phyloP scores from a whole-genome alignment of 2,113 vertebrate genomes.

The Rallus limicola region DNA sequence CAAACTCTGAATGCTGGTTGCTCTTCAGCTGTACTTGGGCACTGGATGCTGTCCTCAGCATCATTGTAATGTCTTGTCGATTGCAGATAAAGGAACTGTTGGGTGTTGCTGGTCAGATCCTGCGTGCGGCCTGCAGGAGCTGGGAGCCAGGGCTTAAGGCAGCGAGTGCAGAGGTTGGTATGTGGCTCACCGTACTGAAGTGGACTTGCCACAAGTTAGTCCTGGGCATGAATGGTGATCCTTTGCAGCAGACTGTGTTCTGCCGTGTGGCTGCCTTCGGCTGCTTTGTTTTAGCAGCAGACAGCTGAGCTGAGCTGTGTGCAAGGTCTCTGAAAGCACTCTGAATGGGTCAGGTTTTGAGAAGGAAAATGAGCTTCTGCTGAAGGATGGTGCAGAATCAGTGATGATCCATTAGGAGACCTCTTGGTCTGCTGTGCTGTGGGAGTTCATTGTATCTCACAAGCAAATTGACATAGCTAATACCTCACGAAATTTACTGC shows the following conservation, averaged over 20 bases:
- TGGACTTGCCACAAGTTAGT: not conserved
- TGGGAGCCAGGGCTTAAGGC: not conserved
- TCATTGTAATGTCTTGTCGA: not conserved
- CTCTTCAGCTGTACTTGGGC: not conserved
- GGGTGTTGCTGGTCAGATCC: not conserved
- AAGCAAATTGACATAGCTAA: not conserved
- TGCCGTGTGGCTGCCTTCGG: accelerated
- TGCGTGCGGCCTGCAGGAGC: not conserved
- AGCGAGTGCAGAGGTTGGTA: not conserved
- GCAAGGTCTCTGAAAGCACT: too few relatives aligned
- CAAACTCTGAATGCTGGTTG: not conserved
- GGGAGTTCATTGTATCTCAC: not conserved
- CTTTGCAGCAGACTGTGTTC: not conserved
- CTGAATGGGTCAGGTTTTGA: not conserved
- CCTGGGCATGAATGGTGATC: accelerated
- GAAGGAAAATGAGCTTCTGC: not conserved
- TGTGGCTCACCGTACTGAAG: not conserved
- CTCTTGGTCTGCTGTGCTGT: not conserved
- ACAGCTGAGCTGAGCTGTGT: not conserved
- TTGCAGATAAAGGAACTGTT: not conserved
- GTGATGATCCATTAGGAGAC: not conserved
- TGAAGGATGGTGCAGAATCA: not conserved
- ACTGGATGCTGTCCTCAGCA: not conserved
- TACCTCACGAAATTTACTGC: not conserved
- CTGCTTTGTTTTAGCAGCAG: too few relatives aligned